phyloP scores from a whole-genome alignment of 1,140 invertebrate genomes.

The Drosophila mauritiana region DNA sequence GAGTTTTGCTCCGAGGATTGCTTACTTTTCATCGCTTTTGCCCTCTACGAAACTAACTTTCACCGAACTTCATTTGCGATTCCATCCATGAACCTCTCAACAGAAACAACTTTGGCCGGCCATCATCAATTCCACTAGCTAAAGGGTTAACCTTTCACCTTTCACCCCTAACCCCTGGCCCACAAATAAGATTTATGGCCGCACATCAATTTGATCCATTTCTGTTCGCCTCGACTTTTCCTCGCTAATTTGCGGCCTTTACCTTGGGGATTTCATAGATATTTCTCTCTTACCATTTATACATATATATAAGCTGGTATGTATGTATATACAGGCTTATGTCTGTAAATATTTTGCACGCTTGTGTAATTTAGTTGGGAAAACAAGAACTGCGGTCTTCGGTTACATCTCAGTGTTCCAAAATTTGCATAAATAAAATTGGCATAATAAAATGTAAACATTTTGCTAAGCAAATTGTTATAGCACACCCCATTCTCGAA shows the following conservation, averaged over 20 bases:
- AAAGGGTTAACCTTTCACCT: constrained; percentile 39
- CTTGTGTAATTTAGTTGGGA: constrained; percentile 29
- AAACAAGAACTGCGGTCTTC: constrained; percentile 46
- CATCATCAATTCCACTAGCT: constrained; percentile 42
- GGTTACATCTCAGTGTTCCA: constrained; percentile 18
- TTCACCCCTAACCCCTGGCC: constrained; percentile 4
- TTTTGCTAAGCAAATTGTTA: constrained; percentile 79
- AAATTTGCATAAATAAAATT: constrained; percentile 82
- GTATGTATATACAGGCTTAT: neutral
- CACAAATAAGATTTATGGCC: constrained; percentile 24
- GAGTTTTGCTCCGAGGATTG: neutral
- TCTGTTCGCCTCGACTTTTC: constrained; percentile 35
- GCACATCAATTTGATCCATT: constrained; percentile 45
- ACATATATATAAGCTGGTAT: neutral
- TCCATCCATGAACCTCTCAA: constrained; percentile 25
- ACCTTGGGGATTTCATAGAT: constrained; percentile 27
- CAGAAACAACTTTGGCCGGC: constrained; percentile 12
- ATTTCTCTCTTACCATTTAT: neutral
- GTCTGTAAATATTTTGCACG: constrained; percentile 15
- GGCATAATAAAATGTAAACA: constrained; percentile 81
- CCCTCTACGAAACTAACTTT: neutral
- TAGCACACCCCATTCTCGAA: constrained; percentile 9
- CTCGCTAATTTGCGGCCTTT: constrained; percentile 42
- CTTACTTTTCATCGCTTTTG: constrained; percentile 14
- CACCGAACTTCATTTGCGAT: constrained; percentile 29